These are phyloP conservation scores for Brenthis daphne DNA, from an alignment of 2,888 invertebrate species.

Conservation along the genomic window DNA sequence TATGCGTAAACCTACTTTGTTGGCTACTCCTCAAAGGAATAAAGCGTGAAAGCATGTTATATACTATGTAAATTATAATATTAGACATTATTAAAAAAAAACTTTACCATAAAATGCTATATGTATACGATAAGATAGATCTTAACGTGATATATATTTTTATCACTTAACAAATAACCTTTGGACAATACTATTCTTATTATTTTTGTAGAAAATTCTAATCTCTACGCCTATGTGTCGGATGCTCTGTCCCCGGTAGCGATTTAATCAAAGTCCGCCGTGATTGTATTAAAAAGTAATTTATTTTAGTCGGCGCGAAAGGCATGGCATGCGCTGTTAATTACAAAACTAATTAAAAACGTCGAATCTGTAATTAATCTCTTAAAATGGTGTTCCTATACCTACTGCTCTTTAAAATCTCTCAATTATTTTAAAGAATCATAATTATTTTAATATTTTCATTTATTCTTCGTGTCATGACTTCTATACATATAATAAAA, in stretches of 20 bases:
- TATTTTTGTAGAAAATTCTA: slow-evolving; percentile 8
- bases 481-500: too few species aligned
- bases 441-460: slow-evolving; percentile 29
- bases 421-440: slow-evolving; percentile 30
- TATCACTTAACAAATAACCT: too few species aligned
- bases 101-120: too few species aligned
- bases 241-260: slow-evolving; percentile 36
- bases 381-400: slow-evolving; percentile 44
- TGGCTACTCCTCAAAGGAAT: too few species aligned
- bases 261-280: slow-evolving; percentile 61
- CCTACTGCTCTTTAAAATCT: slow-evolving; percentile 30
- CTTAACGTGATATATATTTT: too few species aligned
- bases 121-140: too few species aligned
- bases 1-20: too few species aligned
- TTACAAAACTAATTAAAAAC: slow-evolving; percentile 80
- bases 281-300: slow-evolving; percentile 78
- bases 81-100: too few species aligned
- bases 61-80: too few species aligned
- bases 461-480: background rate
- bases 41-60: too few species aligned
- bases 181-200: background rate
- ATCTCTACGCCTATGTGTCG: slow-evolving; percentile 10
- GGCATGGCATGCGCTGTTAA: slow-evolving; percentile 70
- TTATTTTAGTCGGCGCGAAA: slow-evolving; percentile 72
- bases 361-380: slow-evolving; percentile 79